A percentile compares a stretch with the other conserved stretches of the same genome.
Evolutionary conservation across 2,888 invertebrate genomes (phyloP).

Genomic region (Meganola albula): DNA sequence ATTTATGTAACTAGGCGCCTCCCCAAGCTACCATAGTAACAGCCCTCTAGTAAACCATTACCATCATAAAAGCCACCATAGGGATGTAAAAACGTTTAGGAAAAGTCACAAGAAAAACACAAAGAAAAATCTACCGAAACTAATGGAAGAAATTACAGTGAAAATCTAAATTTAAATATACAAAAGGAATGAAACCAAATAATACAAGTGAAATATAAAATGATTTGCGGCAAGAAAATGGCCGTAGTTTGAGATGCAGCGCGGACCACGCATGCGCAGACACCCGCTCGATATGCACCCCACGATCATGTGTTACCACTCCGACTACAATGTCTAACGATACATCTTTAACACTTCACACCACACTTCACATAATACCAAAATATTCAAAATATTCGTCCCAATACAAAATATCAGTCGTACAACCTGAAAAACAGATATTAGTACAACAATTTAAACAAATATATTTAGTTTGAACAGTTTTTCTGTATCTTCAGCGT

Average conservation of each 20-base stretch:
- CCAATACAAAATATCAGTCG: not conserved
- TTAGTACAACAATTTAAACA: not conserved
- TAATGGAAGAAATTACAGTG: too few relatives aligned
- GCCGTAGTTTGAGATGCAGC: conserved; percentile 54
- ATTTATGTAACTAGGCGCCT: not conserved
- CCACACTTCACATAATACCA: conserved; percentile 22
- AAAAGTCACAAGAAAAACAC: too few relatives aligned
- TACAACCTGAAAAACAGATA: not conserved
- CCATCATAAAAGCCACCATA: too few relatives aligned
- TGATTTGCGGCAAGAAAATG: conserved; percentile 59
- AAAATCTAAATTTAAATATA: too few relatives aligned
- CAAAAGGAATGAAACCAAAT: too few relatives aligned
- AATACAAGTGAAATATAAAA: too few relatives aligned
- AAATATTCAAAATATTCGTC: conserved; percentile 3
- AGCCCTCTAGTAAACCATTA: too few relatives aligned
- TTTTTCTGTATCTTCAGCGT: conserved; percentile 15
- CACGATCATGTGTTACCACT: conserved; percentile 47
- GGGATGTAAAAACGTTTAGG: too few relatives aligned
- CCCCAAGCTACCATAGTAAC: not conserved
- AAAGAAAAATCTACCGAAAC: too few relatives aligned
- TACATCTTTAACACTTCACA: conserved; percentile 15
- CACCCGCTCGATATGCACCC: conserved; percentile 70
- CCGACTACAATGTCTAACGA: conserved; percentile 2
- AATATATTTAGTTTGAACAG: conserved; percentile 6
- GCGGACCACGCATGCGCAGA: conserved; percentile 67